Evolutionary conservation across 2,888 invertebrate species (phyloP).

Genomic region (Eledona agricola): DNA sequence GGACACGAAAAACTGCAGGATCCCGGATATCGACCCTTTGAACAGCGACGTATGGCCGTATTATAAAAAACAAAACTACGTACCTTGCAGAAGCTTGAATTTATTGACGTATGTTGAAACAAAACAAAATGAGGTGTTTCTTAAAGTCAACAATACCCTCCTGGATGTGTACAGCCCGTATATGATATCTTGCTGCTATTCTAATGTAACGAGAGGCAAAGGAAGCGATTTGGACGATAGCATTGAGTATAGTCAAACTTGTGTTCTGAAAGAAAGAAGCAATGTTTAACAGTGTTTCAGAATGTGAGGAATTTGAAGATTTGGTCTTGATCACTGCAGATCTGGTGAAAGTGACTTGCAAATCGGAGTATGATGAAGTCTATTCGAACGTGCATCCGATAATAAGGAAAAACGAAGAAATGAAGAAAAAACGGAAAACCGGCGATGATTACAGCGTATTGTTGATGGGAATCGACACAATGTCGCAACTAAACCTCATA

Average conservation of each 20-base stretch:
- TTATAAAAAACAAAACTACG: constrained; percentile 43
- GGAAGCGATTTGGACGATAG: constrained; percentile 18
- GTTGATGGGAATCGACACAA: constrained; percentile 85
- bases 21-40: constrained; percentile 50
- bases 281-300: constrained; percentile 48
- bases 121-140: constrained; percentile 38
- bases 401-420: constrained; percentile 47
- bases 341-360: constrained; percentile 66
- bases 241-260: constrained; percentile 17
- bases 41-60: constrained; percentile 48
- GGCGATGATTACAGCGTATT: constrained; percentile 70
- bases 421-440: constrained; percentile 40
- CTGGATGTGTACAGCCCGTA: constrained; percentile 29
- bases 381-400: constrained; percentile 68
- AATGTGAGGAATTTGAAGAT: constrained; percentile 62
- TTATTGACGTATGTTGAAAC: constrained; percentile 49
- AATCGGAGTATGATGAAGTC: constrained; percentile 46
- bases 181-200: constrained; percentile 26
- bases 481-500: constrained; percentile 80
- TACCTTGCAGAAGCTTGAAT: constrained; percentile 45
- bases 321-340: constrained; percentile 59
- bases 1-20: constrained; percentile 49
- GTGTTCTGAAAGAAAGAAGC: neutral
- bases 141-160: constrained; percentile 45
- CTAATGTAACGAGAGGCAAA: constrained; percentile 28